Base-by-base conservation (phyloP, 2,888 invertebrate species). In the Drosophila demipolita region DNA sequence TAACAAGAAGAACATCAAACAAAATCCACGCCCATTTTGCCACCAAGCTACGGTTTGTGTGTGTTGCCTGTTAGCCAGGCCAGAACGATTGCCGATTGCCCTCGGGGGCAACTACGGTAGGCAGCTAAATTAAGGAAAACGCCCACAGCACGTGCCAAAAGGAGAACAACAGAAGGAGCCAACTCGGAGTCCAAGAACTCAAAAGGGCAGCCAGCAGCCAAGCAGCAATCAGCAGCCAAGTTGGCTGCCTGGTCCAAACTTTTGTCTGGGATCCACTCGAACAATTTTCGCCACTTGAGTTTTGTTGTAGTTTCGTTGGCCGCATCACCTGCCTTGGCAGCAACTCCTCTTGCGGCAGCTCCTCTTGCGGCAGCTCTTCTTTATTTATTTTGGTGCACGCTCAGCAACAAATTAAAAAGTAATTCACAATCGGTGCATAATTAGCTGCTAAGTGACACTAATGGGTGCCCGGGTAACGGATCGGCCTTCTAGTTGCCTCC, bases 401-500 rank as follows among this genome's bases (percentile, higher is more conserved):
- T 72, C 73, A 72, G 87, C 83, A 87, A 82, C 82, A 85, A 91
- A 91, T 90, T 91, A 90, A 89, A 86, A 83, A 83, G 88, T 87
- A 87, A 81, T 89, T 89, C 84, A 64, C 70, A 71, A 73, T 78
- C 83, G 84, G 83, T 90, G 84, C 91, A 90, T 91, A 92, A 91
- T 91, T 91, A 87, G 91, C 91, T 91, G 91, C 82, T 91, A 91
- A 91, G 75, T 91, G 91, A 90, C 87, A 86, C 82, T 90, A 91
- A 91, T 91, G 92, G 78, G 45, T 45, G 45, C 60, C 55, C 52
- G 66, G 77, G 66, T 59, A 72, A 62, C 69, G 50, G 78, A 73
- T 73, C 69, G 66, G 67, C 60, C 68, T 48, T 50, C 32, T 38
- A 63, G 61, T 48, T 58, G 66, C 50, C 58, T 70, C 36, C 61